Evolutionary conservation across 53 echinoderm and acorn worm genomes (phyloP), one percentile per base, ranked within the genome.

Genomic region (Astropecten irregularis): DNA sequence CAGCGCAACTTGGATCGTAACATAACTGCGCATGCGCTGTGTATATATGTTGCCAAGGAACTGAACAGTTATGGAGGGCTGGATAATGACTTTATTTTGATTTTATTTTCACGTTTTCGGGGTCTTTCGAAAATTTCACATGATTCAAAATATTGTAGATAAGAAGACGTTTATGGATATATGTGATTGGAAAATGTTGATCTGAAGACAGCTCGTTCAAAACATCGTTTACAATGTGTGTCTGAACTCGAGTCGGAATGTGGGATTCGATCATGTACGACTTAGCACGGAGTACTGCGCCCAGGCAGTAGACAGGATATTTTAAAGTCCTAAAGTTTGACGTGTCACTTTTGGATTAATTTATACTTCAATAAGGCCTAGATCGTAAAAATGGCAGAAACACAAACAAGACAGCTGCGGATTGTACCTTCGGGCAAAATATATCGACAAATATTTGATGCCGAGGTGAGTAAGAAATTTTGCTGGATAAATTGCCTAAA

Each of bases 361-460:
- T n/a, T n/a, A n/a, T n/a, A n/a, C n/a, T n/a, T n/a, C n/a, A n/a
- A n/a, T n/a, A n/a, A n/a, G n/a, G n/a, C n/a, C n/a, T n/a, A n/a
- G n/a, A n/a, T n/a, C n/a, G n/a, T n/a, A n/a, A 67, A 23, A 44
- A 93, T 93, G 90, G 84, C 95, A 49, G 93, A 95, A 54, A 87
- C 90, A 42, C 89, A 92, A 67, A 69, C 74, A 38, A 57, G 74
- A 23, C 74, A 87, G 22, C 69, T 90, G 22, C 83, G 93, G 10
- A 89, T 95, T 46, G 93, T 95, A 29, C 95, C 90, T 4, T 90
- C 93, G 2, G 95, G 95, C 26, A 81, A 95, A 47, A 93, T 95
- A 30, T 95, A 95, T 73, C 90, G 91, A 42, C 95, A 95, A 55
- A 90, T 95, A 69, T 95, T 95, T 83, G 95, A 95, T 72, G 95